These are phyloP conservation scores for Luehdorfia chinensis DNA, from an alignment of 1,140 invertebrate genomes.

Conservation along the genomic window DNA sequence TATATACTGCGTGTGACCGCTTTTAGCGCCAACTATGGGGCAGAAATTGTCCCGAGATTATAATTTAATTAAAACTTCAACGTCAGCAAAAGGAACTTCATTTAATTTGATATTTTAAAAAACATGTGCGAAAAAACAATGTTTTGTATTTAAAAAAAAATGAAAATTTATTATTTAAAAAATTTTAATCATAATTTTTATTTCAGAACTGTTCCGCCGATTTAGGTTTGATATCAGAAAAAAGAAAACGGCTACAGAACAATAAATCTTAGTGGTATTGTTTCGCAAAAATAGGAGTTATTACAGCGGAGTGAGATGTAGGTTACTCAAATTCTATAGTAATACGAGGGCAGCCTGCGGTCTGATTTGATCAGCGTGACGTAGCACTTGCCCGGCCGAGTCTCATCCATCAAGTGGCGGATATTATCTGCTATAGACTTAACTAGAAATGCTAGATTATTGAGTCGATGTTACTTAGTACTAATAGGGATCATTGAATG, in stretches of 20 bases:
- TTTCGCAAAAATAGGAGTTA: constrained; percentile 12
- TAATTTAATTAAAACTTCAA: too few relatives aligned
- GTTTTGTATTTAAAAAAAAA: too few relatives aligned
- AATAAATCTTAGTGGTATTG: constrained; percentile 10
- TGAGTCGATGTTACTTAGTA: constrained; percentile 1
- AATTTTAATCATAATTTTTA: too few relatives aligned
- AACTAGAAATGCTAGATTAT: constrained; percentile 14
- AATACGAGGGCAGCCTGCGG: constrained; percentile 4
- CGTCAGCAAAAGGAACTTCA: too few relatives aligned
- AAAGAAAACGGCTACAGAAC: neutral
- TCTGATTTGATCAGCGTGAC: constrained; percentile 23
- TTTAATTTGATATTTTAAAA: too few relatives aligned
- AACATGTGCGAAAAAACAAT: too few relatives aligned
- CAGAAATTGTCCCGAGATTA: too few relatives aligned
- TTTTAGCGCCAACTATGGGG: too few relatives aligned
- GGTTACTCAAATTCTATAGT: constrained; percentile 9
- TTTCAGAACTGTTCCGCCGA: too few relatives aligned
- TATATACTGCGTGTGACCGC: too few relatives aligned
- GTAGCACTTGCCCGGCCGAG: constrained; percentile 13
- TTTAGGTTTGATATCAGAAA: constrained; percentile 9
- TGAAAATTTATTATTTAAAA: too few relatives aligned
- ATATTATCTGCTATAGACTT: constrained; percentile 13
- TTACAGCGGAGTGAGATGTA: constrained; percentile 14
- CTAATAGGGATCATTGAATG: constrained; percentile 7
- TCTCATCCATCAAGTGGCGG: constrained; percentile 21